A percentile compares a stretch with the other conserved stretches of the same genome.
Evolutionary conservation across 2,113 vertebrate species (phyloP).

Genomic region (Neotoma lepida): DNA sequence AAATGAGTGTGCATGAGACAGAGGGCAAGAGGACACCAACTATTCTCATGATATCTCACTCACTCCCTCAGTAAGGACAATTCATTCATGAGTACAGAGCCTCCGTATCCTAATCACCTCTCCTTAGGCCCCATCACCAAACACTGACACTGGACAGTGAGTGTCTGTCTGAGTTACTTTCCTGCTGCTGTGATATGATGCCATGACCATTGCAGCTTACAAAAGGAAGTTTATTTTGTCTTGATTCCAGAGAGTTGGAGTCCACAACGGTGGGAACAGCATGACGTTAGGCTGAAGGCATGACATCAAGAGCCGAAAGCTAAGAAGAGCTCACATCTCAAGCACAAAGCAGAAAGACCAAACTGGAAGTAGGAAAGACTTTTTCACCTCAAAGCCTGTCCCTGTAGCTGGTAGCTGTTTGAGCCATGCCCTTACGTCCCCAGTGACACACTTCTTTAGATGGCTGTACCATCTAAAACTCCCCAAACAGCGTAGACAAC

Average conservation of each 20-base stretch:
- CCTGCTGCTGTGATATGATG: not conserved
- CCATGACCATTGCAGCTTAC: too few relatives aligned
- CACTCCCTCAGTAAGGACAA: not conserved
- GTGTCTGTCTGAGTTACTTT: not conserved
- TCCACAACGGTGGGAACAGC: not conserved
- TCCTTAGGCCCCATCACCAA: not conserved
- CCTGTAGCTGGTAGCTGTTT: too few relatives aligned
- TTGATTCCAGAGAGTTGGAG: not conserved
- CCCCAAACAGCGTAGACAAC: not conserved
- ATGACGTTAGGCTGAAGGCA: too few relatives aligned
- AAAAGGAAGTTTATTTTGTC: not conserved
- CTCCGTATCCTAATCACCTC: not conserved
- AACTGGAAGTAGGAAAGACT: not conserved
- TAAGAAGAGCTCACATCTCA: not conserved
- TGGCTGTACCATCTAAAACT: not conserved
- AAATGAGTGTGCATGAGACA: not conserved
- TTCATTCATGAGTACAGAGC: not conserved
- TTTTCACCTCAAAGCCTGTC: not conserved
- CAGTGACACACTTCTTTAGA: not conserved
- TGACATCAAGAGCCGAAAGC: not conserved
- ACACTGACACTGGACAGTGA: not conserved
- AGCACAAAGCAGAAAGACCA: not conserved
- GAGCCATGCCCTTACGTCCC: too few relatives aligned
- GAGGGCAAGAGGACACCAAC: not conserved
- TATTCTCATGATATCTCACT: too few relatives aligned